phyloP scores from a whole-genome alignment of 2,888 invertebrate genomes.

The Lacanobia oleracea region DNA sequence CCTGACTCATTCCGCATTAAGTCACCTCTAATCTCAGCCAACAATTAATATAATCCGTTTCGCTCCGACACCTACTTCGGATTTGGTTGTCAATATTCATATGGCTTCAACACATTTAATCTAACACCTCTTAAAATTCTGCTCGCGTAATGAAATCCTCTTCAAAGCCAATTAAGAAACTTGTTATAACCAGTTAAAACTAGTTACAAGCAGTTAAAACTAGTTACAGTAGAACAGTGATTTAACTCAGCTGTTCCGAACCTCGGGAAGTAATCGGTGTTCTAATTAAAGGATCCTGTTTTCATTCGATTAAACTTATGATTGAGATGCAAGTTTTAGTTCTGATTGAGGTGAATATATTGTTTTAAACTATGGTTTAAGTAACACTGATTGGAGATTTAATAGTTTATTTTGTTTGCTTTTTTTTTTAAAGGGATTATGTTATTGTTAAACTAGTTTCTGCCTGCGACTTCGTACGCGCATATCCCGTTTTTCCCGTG shows the following conservation, averaged over 20 bases:
- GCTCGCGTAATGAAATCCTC: constrained; percentile 7
- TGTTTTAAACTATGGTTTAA: constrained; percentile 13
- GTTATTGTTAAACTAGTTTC: too few relatives aligned
- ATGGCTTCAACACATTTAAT: constrained; percentile 31
- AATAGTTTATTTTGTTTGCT: constrained; percentile 5
- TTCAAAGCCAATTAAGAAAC: constrained; percentile 50
- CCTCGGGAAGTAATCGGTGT: constrained; percentile 28
- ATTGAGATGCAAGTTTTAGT: constrained; percentile 42
- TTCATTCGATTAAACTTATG: constrained; percentile 54
- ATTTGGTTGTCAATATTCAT: background rate
- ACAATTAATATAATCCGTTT: background rate
- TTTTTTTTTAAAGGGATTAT: background rate
- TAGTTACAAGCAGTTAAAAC: constrained; percentile 8
- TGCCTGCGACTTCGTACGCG: too few relatives aligned
- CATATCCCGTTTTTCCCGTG: too few relatives aligned
- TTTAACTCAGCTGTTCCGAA: constrained; percentile 44
- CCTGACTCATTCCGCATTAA: background rate
- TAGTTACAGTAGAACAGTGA: constrained; percentile 35
- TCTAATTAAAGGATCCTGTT: constrained; percentile 39
- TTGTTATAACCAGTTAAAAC: constrained; percentile 22
- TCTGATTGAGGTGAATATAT: constrained; percentile 24
- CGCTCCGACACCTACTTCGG: background rate
- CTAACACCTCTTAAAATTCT: constrained; percentile 21
- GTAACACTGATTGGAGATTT: background rate
- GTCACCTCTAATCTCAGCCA: background rate